A percentile compares a stretch with the other conserved stretches of the same genome.
phyloP scores from a whole-genome alignment of 2,797 vertebrate genomes.

The Poecilia gillii region DNA sequence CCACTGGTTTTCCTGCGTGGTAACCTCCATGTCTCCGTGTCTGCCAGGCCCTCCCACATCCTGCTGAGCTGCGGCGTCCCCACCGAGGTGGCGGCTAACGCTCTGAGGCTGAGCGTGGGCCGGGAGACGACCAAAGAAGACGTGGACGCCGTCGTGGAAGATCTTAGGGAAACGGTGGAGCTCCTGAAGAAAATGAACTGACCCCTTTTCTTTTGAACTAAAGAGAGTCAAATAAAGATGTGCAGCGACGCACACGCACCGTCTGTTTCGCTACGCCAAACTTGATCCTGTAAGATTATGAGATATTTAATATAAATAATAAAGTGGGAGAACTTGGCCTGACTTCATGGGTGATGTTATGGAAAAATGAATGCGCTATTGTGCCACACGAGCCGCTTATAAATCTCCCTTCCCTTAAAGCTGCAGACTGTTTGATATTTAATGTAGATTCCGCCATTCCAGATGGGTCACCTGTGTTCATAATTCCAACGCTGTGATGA shows the following conservation, averaged over 20 bases:
- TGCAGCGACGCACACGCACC: slow-evolving; percentile 4
- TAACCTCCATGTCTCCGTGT: slow-evolving; percentile 2
- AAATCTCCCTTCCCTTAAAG: neutral
- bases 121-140: slow-evolving; percentile 84
- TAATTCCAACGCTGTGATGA: slow-evolving; percentile 32
- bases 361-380: slow-evolving; percentile 39
- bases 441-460: slow-evolving; percentile 15
- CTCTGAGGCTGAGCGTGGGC: slow-evolving; percentile 91
- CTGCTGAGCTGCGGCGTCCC: slow-evolving; percentile 89
- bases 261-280: slow-evolving; percentile 11
- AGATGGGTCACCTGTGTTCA: slow-evolving; percentile 18
- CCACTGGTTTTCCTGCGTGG: neutral
- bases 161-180: slow-evolving; percentile 84
- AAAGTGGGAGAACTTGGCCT: slow-evolving; percentile 39
- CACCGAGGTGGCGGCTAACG: slow-evolving; percentile 83
- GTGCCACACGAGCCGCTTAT: slow-evolving; percentile 44
- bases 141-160: slow-evolving; percentile 88
- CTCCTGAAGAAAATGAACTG: slow-evolving; percentile 77
- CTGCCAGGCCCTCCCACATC: slow-evolving; percentile 88
- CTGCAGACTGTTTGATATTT: slow-evolving; percentile 24
- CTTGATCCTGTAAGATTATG: slow-evolving; percentile 43
- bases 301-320: slow-evolving; percentile 59
- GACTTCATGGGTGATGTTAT: slow-evolving; percentile 45
- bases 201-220: slow-evolving; percentile 11
- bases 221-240: slow-evolving; percentile 23